Evolutionary conservation across 2,113 vertebrate species (phyloP), one percentile per base, ranked within the genome.

Genomic region (Epinephelus moara): DNA sequence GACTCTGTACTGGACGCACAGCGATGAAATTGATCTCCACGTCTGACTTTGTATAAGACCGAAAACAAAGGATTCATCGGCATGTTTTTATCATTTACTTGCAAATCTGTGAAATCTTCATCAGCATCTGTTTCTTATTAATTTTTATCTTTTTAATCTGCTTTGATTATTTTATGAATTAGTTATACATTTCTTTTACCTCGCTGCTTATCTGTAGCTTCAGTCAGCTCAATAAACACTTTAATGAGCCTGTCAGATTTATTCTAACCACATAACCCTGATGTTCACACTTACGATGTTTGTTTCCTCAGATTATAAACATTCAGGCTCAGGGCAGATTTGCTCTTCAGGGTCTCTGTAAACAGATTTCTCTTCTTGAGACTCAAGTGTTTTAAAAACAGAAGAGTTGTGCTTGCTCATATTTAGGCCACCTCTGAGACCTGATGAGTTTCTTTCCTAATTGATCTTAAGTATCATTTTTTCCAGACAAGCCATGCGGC

Each of bases 401-500:
- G 17, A 55, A n/a, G 42, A 61, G 11, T 72, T 47, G 45, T 25
- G 45, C 56, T 75, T 3, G 3, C 30, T 77, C 73, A 84, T 90
- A 93, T 92, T 80, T 79, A 91, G 92, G 93, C 73, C 91, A 73
- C 63, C 62, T 81, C 60, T 68, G 80, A 88, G 85, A 81, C 83
- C 4, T 78, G 76, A 84, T 87, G 60, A 80, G 76, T 62, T 74
- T 79, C 55, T 70, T 82, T 84, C 40, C 25, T 83, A 80, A 91
- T 76, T 91, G 87, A 92, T 76, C 88, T 70, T 66, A 69, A 86
- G 71, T 87, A 83, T 89, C 4, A 82, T 84, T 85, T 88, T 45
- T 88, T 84, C 89, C 86, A 93, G 92, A 93, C 91, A 93, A 93
- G 90, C 91, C 71, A 81, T 88, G 85, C 85, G 57, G 56, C 57